These are phyloP conservation scores for Xestia ashworthii DNA, from an alignment of 2,888 invertebrate genomes.

Conservation along the genomic window DNA sequence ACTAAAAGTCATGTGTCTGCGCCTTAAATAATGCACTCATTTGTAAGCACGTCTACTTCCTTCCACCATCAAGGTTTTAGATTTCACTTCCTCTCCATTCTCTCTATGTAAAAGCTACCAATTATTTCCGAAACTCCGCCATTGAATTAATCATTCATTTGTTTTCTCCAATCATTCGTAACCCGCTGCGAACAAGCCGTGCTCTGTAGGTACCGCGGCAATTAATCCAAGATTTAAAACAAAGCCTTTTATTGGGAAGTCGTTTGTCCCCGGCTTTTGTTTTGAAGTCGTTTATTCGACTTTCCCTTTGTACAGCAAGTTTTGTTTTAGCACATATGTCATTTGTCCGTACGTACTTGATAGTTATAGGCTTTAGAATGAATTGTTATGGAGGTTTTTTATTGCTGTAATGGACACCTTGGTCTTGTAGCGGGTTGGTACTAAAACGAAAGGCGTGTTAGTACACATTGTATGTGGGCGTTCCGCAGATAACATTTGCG, in stretches of 20 bases:
- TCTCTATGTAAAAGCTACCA: constrained; percentile 31
- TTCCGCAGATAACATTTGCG: constrained; percentile 46
- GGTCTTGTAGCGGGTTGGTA: not conserved
- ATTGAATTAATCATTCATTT: constrained; percentile 58
- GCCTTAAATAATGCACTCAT: not conserved
- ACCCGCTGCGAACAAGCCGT: constrained; percentile 49
- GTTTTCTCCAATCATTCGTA: constrained; percentile 44
- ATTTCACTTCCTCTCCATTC: constrained; percentile 31
- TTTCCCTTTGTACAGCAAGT: constrained; percentile 28
- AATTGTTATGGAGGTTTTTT: constrained; percentile 41
- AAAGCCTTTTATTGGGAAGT: constrained; percentile 48
- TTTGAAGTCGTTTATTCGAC: constrained; percentile 34
- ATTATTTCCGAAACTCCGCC: constrained; percentile 46
- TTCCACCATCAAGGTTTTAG: constrained; percentile 5
- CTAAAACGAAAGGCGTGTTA: constrained; percentile 43
- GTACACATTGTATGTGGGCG: constrained; percentile 37
- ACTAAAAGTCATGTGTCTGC: no score
- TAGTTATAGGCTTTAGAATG: constrained; percentile 43
- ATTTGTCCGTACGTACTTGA: constrained; percentile 35
- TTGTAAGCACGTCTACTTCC: constrained; percentile 8
- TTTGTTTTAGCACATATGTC: constrained; percentile 20
- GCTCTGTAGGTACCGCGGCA: constrained; percentile 24
- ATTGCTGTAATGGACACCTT: constrained; percentile 34
- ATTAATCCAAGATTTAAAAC: constrained; percentile 55
- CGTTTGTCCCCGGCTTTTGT: constrained; percentile 40